Percentiles rank a stretch among this genome's conserved stretches.
phyloP scores from a whole-genome alignment of 2,888 invertebrate species.

The Tanaodytes sp. region DNA sequence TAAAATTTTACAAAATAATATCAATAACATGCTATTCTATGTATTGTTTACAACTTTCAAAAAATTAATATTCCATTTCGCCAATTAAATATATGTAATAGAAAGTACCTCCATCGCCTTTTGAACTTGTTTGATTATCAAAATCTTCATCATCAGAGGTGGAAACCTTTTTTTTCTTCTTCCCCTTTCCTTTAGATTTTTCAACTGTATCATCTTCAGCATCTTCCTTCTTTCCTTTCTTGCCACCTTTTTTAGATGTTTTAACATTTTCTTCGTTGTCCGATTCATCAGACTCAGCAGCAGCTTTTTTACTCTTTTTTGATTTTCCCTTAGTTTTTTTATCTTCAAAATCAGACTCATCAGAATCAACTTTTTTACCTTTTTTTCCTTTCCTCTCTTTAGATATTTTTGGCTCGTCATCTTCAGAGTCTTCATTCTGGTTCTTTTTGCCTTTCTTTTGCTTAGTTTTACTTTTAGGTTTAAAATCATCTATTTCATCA shows the following conservation, averaged over 20 bases:
- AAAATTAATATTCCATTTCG: too few relatives aligned
- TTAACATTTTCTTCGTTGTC: conserved; percentile 57
- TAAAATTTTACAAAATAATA: too few relatives aligned
- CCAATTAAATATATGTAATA: too few relatives aligned
- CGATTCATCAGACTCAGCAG: conserved; percentile 70
- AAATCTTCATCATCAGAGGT: conserved; percentile 55
- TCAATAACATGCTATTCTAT: too few relatives aligned
- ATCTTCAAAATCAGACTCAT: conserved; percentile 64
- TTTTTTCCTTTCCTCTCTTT: conserved; percentile 68
- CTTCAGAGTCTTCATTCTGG: conserved; percentile 59
- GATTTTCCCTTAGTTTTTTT: conserved; percentile 51
- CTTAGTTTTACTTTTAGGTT: conserved; percentile 70
- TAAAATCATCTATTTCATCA: conserved; percentile 58
- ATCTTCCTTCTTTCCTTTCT: conserved; percentile 60
- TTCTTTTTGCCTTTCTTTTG: conserved; percentile 66
- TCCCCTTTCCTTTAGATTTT: conserved; percentile 69
- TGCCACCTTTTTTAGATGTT: conserved; percentile 49
- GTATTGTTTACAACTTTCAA: too few relatives aligned
- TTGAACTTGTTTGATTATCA: conserved; percentile 45
- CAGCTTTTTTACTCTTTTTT: conserved; percentile 57
- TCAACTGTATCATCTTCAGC: conserved; percentile 73
- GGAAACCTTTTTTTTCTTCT: conserved; percentile 61
- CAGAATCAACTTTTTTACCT: conserved; percentile 71
- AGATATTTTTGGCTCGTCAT: conserved; percentile 56
- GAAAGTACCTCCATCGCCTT: conserved; percentile 25